Conservation (phyloP, 2,113 vertebrate genomes). For the Phrynosoma blainvillii region DNA sequence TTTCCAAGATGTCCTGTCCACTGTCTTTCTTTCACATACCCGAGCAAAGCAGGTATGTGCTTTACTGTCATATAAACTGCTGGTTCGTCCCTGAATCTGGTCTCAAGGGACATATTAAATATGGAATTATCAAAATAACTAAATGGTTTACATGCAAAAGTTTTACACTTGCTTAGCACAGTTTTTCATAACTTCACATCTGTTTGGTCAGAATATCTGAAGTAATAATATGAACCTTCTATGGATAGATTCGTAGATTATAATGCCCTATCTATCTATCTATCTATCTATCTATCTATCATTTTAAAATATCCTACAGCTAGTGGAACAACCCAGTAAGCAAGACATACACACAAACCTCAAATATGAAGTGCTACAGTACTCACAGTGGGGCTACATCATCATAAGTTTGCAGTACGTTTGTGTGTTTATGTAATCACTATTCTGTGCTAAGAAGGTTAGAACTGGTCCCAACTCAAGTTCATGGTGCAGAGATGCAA, state of each 20-base stretch:
- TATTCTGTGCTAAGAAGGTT: neutral
- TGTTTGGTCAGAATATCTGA: neutral
- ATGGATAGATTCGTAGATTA: neutral
- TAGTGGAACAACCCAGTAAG: neutral
- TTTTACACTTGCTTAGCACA: neutral
- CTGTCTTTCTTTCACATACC: neutral
- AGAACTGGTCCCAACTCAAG: no score
- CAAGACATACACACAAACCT: neutral
- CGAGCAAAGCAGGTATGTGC: neutral
- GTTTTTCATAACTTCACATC: neutral
- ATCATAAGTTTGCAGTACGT: neutral
- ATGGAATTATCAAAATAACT: neutral
- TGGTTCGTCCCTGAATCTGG: neutral
- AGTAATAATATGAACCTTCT: neutral
- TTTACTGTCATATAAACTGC: neutral
- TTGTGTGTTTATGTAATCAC: neutral
- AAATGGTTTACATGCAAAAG: conserved; percentile 8
- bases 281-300: neutral
- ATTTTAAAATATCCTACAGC: neutral
- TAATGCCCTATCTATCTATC: neutral
- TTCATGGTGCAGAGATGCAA: neutral
- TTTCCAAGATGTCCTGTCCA: neutral
- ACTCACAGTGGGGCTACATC: neutral
- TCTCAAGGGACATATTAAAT: neutral
- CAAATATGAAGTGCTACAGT: neutral